These are phyloP conservation scores for Semaprochilodus insignis DNA, from an alignment of 2,797 vertebrate species.

Conservation along the genomic window DNA sequence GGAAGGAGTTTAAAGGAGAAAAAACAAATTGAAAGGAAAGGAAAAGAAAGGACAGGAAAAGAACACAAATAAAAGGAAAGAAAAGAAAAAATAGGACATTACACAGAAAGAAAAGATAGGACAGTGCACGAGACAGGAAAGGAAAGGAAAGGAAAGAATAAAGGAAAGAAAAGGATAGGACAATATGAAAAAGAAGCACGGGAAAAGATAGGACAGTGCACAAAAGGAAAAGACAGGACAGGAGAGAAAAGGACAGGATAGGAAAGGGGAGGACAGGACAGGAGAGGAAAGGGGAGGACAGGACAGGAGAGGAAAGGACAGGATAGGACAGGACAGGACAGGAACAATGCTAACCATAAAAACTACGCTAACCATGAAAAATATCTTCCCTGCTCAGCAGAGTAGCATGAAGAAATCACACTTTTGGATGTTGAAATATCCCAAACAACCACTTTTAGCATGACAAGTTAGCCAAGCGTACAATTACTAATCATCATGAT, in stretches of 20 bases:
- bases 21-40: too few species aligned
- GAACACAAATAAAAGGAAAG: not conserved
- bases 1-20: not conserved
- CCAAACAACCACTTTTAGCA: not conserved
- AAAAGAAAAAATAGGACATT: too few species aligned
- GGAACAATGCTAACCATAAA: not conserved
- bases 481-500: not conserved
- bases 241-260: too few species aligned
- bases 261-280: too few species aligned
- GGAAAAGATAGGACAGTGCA: too few species aligned
- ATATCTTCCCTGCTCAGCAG: not conserved
- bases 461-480: not conserved
- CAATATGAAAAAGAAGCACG: too few species aligned
- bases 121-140: not conserved
- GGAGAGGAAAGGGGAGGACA: not conserved
- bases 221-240: too few species aligned
- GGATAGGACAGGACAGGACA: not conserved
- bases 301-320: too few species aligned
- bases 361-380: not conserved
- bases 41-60: not conserved
- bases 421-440: slow-evolving; percentile 2
- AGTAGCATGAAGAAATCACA: not conserved
- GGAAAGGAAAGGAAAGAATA: not conserved
- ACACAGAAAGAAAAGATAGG: not conserved
- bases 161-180: too few species aligned